phyloP scores from a whole-genome alignment of 2,888 invertebrate genomes.

The Diploptera punctata region DNA sequence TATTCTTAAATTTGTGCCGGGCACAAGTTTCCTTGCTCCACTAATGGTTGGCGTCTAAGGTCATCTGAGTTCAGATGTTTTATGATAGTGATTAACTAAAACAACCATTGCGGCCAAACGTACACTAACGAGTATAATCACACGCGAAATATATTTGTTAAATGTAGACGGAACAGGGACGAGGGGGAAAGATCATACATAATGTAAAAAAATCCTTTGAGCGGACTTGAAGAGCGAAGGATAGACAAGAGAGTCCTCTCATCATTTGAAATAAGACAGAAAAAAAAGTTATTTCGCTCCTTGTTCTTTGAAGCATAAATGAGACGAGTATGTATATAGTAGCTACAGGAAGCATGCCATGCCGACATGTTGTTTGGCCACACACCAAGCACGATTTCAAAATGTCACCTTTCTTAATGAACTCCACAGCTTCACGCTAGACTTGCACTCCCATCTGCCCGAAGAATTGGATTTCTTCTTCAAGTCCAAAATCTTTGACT shows the following conservation, averaged over 20 bases:
- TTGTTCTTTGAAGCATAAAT: slow-evolving; percentile 21
- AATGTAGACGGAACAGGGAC: background rate
- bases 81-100: background rate
- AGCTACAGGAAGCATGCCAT: slow-evolving; percentile 11
- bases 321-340: slow-evolving; percentile 5
- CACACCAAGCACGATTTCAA: slow-evolving; percentile 26
- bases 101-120: background rate
- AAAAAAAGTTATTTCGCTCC: slow-evolving; percentile 8
- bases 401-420: slow-evolving; percentile 30
- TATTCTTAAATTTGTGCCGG: no score
- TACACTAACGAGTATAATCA: background rate
- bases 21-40: no score
- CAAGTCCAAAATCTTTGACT: background rate
- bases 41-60: no score
- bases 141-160: background rate
- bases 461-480: slow-evolving; percentile 20
- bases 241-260: background rate
- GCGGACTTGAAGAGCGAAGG: background rate
- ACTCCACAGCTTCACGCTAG: slow-evolving; percentile 19
- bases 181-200: no score
- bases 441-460: slow-evolving; percentile 20
- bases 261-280: background rate
- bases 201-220: background rate
- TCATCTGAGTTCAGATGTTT: no score
- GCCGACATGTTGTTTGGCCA: slow-evolving; percentile 18